phyloP scores from a whole-genome alignment of 1,140 invertebrate genomes.

The Drosophila ogumai region DNA sequence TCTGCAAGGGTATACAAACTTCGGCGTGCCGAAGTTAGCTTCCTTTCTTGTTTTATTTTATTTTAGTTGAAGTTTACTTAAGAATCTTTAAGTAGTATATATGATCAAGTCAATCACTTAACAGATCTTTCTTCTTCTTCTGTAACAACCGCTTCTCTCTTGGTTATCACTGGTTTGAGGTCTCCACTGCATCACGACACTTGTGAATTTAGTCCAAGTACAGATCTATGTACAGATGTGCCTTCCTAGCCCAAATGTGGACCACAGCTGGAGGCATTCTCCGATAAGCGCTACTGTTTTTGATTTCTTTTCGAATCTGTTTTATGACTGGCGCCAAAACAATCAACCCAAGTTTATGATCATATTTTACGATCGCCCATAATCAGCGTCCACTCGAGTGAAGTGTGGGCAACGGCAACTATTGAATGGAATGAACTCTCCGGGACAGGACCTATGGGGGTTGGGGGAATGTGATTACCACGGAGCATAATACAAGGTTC shows the following conservation, averaged over 20 bases:
- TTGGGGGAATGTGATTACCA: neutral
- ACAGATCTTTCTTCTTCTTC: neutral
- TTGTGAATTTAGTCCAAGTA: conserved; percentile 21
- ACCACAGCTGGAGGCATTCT: conserved; percentile 23
- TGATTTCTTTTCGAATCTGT: conserved; percentile 47
- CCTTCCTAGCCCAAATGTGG: conserved; percentile 25
- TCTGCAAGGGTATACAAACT: too few relatives aligned
- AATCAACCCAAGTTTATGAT: conserved; percentile 64
- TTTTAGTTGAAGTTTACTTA: too few relatives aligned
- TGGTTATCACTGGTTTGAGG: neutral
- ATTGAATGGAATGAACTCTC: conserved; percentile 32
- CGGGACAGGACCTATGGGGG: neutral
- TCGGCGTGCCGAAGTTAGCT: too few relatives aligned
- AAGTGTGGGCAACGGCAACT: conserved; percentile 36
- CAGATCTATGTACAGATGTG: conserved; percentile 18
- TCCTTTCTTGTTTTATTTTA: too few relatives aligned
- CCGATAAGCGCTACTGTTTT: conserved; percentile 57
- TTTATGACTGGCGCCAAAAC: conserved; percentile 78
- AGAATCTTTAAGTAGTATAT: neutral
- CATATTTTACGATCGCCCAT: conserved; percentile 57
- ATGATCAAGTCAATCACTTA: neutral
- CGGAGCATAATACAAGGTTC: conserved; percentile 16
- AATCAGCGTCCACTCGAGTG: conserved; percentile 30
- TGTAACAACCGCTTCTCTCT: neutral
- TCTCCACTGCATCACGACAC: neutral